These are phyloP conservation scores for Epistrophella euchroma DNA, from an alignment of 2,888 invertebrate genomes.

Conservation along the genomic window DNA sequence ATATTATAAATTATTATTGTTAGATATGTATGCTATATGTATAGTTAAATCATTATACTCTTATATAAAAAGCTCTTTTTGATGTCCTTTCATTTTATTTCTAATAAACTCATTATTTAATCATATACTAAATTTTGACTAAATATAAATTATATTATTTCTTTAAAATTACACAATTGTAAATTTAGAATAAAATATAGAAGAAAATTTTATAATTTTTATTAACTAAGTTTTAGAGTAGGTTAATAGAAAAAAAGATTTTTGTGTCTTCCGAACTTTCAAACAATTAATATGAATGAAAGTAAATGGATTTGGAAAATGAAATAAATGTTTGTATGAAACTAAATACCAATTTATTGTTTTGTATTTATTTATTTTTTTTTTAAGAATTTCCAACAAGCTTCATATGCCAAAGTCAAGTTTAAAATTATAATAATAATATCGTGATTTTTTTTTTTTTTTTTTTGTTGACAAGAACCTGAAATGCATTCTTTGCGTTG, in stretches of 20 bases:
- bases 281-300: conserved; percentile 47
- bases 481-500: no score
- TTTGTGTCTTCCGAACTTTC: conserved; percentile 74
- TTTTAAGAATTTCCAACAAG: no score
- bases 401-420: no score
- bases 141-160: neutral
- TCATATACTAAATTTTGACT: conserved; percentile 7
- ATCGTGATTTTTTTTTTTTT: no score
- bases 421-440: no score
- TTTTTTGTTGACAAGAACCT: no score
- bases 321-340: conserved; percentile 73
- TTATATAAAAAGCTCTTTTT: conserved; percentile 43
- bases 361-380: neutral
- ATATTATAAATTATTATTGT: conserved; percentile 15
- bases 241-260: conserved; percentile 21
- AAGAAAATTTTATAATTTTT: conserved; percentile 39
- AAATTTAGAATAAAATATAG: conserved; percentile 13
- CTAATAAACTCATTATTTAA: conserved; percentile 30
- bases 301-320: conserved; percentile 55
- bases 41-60: conserved; percentile 26
- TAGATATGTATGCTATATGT: conserved; percentile 3
- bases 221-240: conserved; percentile 49
- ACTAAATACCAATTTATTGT: neutral
- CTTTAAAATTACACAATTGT: conserved; percentile 1
- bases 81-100: conserved; percentile 53